Evolutionary conservation across 1,140 invertebrate species (phyloP).

Genomic region (Formica exsecta): DNA sequence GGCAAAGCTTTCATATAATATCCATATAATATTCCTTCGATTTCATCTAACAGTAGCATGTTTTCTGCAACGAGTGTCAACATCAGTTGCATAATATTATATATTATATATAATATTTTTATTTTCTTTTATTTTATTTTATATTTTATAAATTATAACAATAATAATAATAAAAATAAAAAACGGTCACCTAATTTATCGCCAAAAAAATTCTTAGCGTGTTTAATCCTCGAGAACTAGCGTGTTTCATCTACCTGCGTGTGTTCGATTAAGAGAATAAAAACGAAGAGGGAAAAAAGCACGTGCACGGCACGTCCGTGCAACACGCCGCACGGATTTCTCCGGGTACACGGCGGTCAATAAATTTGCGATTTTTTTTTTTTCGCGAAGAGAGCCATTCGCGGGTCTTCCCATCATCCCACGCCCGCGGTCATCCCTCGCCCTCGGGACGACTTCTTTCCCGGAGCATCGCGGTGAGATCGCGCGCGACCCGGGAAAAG

Average conservation of each 20-base stretch:
- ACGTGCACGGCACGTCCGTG: conserved; percentile 52
- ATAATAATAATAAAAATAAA: neutral
- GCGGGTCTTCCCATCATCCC: conserved; percentile 46
- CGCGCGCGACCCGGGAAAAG: conserved; percentile 47
- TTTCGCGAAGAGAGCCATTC: conserved; percentile 28
- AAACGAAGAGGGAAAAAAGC: neutral
- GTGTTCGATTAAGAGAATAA: neutral
- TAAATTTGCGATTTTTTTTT: conserved; percentile 77
- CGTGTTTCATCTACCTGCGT: conserved; percentile 63
- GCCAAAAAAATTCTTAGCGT: neutral
- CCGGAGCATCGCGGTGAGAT: neutral
- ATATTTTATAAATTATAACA: no score
- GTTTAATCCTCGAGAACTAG: conserved; percentile 71
- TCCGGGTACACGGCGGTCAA: conserved; percentile 48
- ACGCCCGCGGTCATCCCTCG: conserved; percentile 37
- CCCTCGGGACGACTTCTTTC: conserved; percentile 33
- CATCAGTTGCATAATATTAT: neutral
- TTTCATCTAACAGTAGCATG: neutral
- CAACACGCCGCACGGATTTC: conserved; percentile 57
- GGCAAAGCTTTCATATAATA: neutral
- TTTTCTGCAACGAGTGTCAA: neutral
- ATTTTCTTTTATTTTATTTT: no score
- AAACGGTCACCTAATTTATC: neutral
- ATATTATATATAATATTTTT: no score
- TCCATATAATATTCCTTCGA: neutral